Base-by-base conservation (phyloP, 1,140 invertebrate species). In the Rhizoglyphus robini region DNA sequence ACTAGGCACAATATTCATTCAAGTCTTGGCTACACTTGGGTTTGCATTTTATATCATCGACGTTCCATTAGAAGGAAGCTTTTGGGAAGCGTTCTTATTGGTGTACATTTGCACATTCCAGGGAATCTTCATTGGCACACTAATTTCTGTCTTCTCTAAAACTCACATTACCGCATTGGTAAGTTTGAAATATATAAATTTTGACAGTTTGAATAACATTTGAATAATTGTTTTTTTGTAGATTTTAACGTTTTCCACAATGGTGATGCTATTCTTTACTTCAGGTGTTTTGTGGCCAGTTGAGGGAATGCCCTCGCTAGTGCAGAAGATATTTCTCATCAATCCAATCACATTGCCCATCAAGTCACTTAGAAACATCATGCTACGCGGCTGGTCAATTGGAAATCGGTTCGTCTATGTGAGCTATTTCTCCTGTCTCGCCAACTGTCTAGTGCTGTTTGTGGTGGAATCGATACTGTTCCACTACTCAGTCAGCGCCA, bases 1-100 rank as follows among this genome's bases (percentile, higher is more conserved):
- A 78, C 90, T 96, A 73, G 82, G 92, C n/a, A 88, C 95, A 13
- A 90, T 96, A 87, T 84, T 88, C 60, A 87, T 90, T 0, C 92
- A 96, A 80, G 88, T 90, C 0, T 82, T 84, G 0, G 76, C 94
- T 4, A 86, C 93, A 54, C 79, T 94, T 1, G 81, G 90, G 47
- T 86, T 92, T 65, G 83, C 87, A 41, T 90, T 95, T 71, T 78
- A 83, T 0, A 82, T 91, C 25, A 92, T 93, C 70, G 80, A 83
- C 29, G 79, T 95, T 1, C 88, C 88, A 0, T 83, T 86, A 66
- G 81, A 83, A 38, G 93, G 92, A 5, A 82, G 84, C 5, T 77
- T 92, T 0, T 77, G 3, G 1, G 3, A 15, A 1, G 58, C 58
- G 15, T 60, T 81, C 11, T 83, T 83, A 76, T 86, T 94, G 0